Evolutionary conservation across 2,113 vertebrate species (phyloP).

Genomic region (Myrmophylax atrothorax): DNA sequence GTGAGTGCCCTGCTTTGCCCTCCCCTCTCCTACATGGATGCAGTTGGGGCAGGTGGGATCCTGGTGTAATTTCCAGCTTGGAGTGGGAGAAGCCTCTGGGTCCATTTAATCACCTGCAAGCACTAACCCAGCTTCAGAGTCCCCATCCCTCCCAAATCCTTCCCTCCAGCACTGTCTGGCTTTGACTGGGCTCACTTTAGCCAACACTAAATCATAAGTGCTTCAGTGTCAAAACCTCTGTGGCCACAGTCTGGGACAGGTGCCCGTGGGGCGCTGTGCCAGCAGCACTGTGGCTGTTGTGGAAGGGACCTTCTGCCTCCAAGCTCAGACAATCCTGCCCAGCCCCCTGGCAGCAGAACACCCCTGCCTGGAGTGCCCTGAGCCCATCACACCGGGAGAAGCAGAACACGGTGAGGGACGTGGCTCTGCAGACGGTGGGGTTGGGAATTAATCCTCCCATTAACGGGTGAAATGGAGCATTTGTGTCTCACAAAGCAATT

Average conservation of each 20-base stretch:
- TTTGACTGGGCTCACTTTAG: neutral
- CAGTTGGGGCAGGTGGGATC: neutral
- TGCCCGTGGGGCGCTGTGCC: fast-evolving
- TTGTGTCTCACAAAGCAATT: neutral
- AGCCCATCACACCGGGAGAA: fast-evolving
- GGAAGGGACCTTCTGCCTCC: neutral
- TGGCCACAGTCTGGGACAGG: neutral
- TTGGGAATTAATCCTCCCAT: slow-evolving; percentile 14
- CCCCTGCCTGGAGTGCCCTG: fast-evolving
- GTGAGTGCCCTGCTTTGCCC: neutral
- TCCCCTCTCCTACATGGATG: neutral
- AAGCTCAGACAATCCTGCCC: neutral
- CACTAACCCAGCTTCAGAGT: neutral
- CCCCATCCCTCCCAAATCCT: neutral
- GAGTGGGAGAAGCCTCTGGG: neutral
- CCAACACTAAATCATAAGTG: fast-evolving
- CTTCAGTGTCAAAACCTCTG: neutral
- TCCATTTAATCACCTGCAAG: neutral
- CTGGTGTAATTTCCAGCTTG: fast-evolving
- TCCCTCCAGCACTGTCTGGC: neutral
- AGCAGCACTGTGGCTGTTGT: fast-evolving
- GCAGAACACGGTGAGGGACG: neutral
- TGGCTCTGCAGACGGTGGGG: neutral
- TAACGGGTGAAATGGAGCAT: neutral
- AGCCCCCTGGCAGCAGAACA: neutral